These are phyloP conservation scores for Aphaenogaster rudis DNA, from an alignment of 1,140 invertebrate species.

Conservation along the genomic window DNA sequence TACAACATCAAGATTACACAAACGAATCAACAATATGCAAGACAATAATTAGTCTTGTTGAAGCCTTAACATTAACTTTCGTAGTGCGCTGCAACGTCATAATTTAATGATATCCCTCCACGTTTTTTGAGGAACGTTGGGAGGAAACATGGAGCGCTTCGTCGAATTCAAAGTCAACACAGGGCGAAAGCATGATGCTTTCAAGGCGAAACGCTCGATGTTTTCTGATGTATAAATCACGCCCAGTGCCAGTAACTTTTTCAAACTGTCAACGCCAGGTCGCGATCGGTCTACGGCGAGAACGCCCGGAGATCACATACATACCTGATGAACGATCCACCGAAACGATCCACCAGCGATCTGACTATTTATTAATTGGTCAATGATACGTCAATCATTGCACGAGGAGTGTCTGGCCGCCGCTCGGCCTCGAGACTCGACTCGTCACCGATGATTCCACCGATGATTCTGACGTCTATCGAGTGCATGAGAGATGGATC, in stretches of 20 bases:
- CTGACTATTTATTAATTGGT: background rate
- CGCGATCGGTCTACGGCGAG: background rate
- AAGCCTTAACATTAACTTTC: background rate
- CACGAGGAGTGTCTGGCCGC: background rate
- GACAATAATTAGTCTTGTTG: background rate
- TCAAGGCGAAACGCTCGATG: background rate
- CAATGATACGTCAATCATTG: background rate
- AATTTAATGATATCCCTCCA: background rate
- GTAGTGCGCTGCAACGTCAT: background rate
- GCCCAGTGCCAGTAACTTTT: conserved; percentile 1
- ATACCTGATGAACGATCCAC: conserved; percentile 17
- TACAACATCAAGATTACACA: background rate
- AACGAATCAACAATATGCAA: conserved; percentile 11
- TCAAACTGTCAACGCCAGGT: conserved; percentile 20
- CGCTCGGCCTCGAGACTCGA: background rate
- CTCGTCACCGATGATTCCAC: conserved; percentile 1
- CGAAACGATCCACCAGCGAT: background rate
- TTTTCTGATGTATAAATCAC: conserved; percentile 8
- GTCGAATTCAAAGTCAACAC: background rate
- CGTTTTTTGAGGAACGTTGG: background rate
- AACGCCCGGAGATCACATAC: background rate
- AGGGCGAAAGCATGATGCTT: background rate
- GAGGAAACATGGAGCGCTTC: background rate
- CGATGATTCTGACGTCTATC: conserved; percentile 30
- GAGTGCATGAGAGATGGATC: background rate